Evolutionary conservation across 2,888 invertebrate genomes (phyloP).

Genomic region (Agonopterix heracliana): DNA sequence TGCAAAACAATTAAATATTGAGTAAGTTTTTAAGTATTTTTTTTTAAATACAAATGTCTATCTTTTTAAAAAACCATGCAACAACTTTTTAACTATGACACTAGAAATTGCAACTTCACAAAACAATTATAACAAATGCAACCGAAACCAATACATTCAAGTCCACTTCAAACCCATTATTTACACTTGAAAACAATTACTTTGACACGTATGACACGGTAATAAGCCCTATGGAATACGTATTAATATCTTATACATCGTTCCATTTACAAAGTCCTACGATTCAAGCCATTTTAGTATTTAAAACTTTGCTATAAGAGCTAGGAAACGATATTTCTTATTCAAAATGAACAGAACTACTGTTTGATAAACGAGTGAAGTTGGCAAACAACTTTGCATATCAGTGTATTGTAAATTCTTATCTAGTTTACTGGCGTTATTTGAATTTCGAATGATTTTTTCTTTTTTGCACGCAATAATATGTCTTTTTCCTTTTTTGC

Average conservation of each 20-base stretch:
- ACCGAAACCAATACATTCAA: background rate
- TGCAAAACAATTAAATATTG: too few species aligned
- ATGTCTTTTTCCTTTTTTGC: background rate
- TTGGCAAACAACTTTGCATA: slow-evolving; percentile 34
- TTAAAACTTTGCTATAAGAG: slow-evolving; percentile 7
- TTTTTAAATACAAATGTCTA: too few species aligned
- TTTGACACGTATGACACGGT: slow-evolving; percentile 10
- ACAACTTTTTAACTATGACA: too few species aligned
- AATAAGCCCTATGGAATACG: slow-evolving; percentile 9
- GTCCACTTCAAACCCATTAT: slow-evolving; percentile 1
- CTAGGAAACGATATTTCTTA: slow-evolving; percentile 6
- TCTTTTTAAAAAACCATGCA: too few species aligned
- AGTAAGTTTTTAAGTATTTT: too few species aligned
- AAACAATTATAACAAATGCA: too few species aligned
- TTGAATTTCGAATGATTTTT: background rate
- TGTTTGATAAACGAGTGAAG: slow-evolving; percentile 25
- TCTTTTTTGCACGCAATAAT: background rate
- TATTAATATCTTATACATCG: slow-evolving; percentile 15
- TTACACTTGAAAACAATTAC: background rate
- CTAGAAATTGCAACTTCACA: too few species aligned
- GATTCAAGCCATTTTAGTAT: background rate
- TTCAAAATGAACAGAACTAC: background rate
- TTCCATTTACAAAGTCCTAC: background rate
- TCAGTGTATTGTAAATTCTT: slow-evolving; percentile 14
- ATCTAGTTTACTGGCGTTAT: background rate